These are phyloP conservation scores for Zaprionus ghesquierei DNA, from an alignment of 1,140 invertebrate genomes.

Conservation along the genomic window DNA sequence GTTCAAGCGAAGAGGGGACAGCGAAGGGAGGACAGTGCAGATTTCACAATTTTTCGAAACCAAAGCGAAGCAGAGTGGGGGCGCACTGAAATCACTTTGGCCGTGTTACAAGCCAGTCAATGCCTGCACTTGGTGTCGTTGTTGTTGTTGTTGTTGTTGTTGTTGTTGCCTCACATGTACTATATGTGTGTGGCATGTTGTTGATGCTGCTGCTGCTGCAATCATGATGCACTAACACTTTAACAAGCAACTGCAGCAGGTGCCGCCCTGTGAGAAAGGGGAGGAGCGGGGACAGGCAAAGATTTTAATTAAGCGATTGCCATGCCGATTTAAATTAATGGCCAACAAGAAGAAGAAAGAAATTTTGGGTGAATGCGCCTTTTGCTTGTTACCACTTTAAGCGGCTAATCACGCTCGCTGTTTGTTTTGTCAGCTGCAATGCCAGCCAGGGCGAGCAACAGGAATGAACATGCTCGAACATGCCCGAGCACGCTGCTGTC, in stretches of 20 bases:
- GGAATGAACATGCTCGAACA: not conserved
- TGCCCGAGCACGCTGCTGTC: not conserved
- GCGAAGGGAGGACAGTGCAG: not conserved
- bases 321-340: constrained; percentile 49
- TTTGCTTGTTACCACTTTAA: constrained; percentile 44
- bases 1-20: not conserved
- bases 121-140: too few relatives aligned
- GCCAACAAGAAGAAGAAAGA: constrained; percentile 10
- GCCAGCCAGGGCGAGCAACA: not conserved
- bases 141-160: constrained; percentile 6
- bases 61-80: not conserved
- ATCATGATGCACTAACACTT: constrained; percentile 19
- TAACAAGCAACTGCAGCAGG: constrained; percentile 25
- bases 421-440: constrained; percentile 16
- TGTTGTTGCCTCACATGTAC: constrained; percentile 2
- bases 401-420: constrained; percentile 23
- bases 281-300: not conserved
- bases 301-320: constrained; percentile 77
- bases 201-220: constrained; percentile 10
- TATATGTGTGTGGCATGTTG: not conserved
- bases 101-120: constrained; percentile 1
- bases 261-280: constrained; percentile 17
- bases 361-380: constrained; percentile 28
- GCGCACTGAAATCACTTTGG: constrained; percentile 48
- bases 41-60: constrained; percentile 66